Conservation (phyloP, 2,797 vertebrate genomes). For the Sylvilagus floridanus region DNA sequence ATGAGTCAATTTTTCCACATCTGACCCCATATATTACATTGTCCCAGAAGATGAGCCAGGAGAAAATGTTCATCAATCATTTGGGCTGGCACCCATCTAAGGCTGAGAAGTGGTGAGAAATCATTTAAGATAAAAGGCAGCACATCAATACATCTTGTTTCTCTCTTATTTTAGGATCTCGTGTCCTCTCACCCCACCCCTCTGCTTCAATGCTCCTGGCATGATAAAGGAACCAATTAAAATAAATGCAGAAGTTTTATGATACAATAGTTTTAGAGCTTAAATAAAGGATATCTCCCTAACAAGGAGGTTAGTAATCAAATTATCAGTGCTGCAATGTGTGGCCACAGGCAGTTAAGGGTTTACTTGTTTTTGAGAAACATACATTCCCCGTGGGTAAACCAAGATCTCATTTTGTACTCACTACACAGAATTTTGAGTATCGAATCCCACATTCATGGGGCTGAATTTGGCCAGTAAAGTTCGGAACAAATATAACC, state of each 20-base stretch:
- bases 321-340: not conserved
- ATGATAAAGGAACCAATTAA: slow-evolving; percentile 64
- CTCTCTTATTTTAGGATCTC: slow-evolving; percentile 46
- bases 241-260: slow-evolving; percentile 42
- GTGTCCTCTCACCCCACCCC: not conserved
- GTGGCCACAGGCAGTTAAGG: slow-evolving; percentile 9
- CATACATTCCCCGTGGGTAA: not conserved
- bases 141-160: slow-evolving; percentile 13
- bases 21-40: slow-evolving; percentile 62
- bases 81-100: slow-evolving; percentile 46
- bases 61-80: slow-evolving; percentile 79
- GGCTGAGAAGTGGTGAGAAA: slow-evolving; percentile 63
- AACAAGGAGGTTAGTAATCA: slow-evolving; percentile 24
- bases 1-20: slow-evolving; percentile 75
- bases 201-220: not conserved
- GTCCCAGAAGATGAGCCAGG: slow-evolving; percentile 56
- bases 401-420: not conserved
- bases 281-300: slow-evolving; percentile 13
- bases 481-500: not conserved
- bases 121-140: slow-evolving; percentile 71
- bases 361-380: slow-evolving; percentile 58
- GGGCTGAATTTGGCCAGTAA: slow-evolving; percentile 38
- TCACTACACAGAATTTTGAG: slow-evolving; percentile 26
- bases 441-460: not conserved
- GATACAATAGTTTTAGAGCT: slow-evolving; percentile 51